A percentile compares a stretch with the other conserved stretches of the same genome.
Evolutionary conservation across 2,797 vertebrate genomes (phyloP).

Genomic region (Myotis daubentonii): DNA sequence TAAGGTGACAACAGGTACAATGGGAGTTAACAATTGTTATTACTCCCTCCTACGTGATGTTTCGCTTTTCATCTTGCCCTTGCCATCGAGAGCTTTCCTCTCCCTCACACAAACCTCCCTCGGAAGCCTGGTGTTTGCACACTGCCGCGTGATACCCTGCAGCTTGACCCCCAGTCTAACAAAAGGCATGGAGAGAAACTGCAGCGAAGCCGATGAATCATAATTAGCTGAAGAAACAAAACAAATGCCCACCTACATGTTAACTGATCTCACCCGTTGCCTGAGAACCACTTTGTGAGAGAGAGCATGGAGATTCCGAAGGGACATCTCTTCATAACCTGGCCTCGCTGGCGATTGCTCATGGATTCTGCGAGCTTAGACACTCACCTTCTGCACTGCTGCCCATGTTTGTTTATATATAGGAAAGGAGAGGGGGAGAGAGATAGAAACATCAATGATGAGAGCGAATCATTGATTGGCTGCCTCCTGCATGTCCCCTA

Average conservation of each 20-base stretch:
- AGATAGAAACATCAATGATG: too few relatives aligned
- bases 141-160: background rate
- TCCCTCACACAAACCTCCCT: slow-evolving; percentile 48
- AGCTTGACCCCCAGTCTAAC: background rate
- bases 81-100: background rate
- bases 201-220: background rate
- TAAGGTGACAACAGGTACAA: slow-evolving; percentile 5
- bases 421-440: too few relatives aligned
- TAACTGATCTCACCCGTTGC: background rate
- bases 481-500: too few relatives aligned
- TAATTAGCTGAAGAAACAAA: slow-evolving; percentile 20
- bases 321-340: accelerated
- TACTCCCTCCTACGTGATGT: background rate
- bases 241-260: background rate
- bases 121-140: background rate
- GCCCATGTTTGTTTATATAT: background rate
- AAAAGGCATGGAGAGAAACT: background rate
- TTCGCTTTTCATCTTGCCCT: background rate
- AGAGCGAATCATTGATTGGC: too few relatives aligned
- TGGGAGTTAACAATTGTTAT: background rate
- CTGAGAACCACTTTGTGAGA: background rate
- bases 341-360: background rate
- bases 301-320: background rate
- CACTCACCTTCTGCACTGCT: background rate
- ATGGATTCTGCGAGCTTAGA: background rate